These are phyloP conservation scores for Drosophila malerkotliana DNA, from an alignment of 1,140 invertebrate species.

Conservation along the genomic window DNA sequence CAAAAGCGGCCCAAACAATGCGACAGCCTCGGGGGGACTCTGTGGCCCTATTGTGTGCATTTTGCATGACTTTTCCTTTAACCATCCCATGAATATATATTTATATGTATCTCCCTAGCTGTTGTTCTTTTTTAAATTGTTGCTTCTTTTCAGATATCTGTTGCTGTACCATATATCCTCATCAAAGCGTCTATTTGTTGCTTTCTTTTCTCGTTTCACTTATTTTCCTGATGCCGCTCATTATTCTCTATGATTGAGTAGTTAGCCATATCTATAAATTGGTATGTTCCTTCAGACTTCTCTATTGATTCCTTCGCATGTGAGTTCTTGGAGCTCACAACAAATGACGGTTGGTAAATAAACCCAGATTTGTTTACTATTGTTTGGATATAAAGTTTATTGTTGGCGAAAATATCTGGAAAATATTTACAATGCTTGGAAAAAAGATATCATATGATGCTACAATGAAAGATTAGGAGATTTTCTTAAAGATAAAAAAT, in stretches of 20 bases:
- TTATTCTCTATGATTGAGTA: conserved; percentile 44
- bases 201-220: conserved; percentile 17
- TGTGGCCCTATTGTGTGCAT: conserved; percentile 48
- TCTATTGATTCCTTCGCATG: conserved; percentile 24
- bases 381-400: conserved; percentile 29
- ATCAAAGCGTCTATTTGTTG: conserved; percentile 49
- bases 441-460: conserved; percentile 1
- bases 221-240: conserved; percentile 18
- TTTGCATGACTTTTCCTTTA: conserved; percentile 65
- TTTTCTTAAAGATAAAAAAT: neutral
- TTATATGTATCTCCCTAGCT: conserved; percentile 28
- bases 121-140: conserved; percentile 50
- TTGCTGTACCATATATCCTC: conserved; percentile 32
- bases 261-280: conserved; percentile 43
- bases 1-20: conserved; percentile 69
- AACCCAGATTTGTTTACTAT: conserved; percentile 22
- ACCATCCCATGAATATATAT: conserved; percentile 19
- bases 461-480: neutral
- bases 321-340: conserved; percentile 28
- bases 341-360: conserved; percentile 42
- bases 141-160: conserved; percentile 35
- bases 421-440: conserved; percentile 17
- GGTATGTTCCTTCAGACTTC: conserved; percentile 42
- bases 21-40: conserved; percentile 36
- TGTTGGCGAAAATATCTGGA: conserved; percentile 31